Evolutionary conservation across 2,113 vertebrate genomes (phyloP).

Genomic region (Atlantisia rogersi): DNA sequence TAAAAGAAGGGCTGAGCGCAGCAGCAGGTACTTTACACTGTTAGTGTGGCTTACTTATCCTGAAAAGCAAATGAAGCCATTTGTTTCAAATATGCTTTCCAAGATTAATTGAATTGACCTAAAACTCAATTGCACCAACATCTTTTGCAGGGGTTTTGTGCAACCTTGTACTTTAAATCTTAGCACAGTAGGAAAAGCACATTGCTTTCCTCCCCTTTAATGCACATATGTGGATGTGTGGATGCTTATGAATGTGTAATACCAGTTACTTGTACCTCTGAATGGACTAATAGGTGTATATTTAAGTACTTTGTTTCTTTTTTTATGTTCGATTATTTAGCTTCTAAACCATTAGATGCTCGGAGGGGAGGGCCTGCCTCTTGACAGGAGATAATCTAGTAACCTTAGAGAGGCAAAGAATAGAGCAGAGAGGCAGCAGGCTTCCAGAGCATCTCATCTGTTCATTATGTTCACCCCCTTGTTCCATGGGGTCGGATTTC

Average conservation of each 20-base stretch:
- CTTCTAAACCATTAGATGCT: not conserved
- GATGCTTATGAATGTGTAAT: not conserved
- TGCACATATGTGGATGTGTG: not conserved
- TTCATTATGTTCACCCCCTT: not conserved
- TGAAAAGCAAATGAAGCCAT: slow-evolving; percentile 1
- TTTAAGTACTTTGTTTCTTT: not conserved
- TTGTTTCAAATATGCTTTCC: slow-evolving; percentile 33
- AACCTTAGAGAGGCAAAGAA: not conserved
- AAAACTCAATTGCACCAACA: not conserved
- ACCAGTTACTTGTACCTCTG: not conserved
- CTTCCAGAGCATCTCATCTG: not conserved
- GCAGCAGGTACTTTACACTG: not conserved
- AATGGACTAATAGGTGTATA: not conserved
- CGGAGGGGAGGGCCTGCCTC: fast-evolving
- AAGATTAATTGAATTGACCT: slow-evolving; percentile 30
- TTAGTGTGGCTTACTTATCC: not conserved
- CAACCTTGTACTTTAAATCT: not conserved
- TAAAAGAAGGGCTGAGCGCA: not conserved
- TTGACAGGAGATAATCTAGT: not conserved
- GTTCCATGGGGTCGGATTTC: not conserved
- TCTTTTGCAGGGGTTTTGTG: not conserved
- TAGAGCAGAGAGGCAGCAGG: not conserved
- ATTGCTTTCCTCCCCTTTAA: not conserved
- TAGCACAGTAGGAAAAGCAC: not conserved
- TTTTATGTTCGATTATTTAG: not conserved